Conservation (phyloP, 2,113 vertebrate species). For the Tautogolabrus adspersus region DNA sequence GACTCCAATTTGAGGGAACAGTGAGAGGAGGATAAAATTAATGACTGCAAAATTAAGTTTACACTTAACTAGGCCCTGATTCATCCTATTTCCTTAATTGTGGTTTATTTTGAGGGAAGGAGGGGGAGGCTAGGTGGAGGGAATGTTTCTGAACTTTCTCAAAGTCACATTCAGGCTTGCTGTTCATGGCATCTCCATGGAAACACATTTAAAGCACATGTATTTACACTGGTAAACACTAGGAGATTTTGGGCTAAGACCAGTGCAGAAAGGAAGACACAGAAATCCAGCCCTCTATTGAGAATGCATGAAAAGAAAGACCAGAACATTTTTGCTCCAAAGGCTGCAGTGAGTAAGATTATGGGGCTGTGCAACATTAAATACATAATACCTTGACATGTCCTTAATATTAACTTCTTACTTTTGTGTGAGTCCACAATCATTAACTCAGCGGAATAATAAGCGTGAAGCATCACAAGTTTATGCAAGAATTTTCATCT, state of each 20-base stretch:
- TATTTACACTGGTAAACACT: background rate
- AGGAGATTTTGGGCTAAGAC: background rate
- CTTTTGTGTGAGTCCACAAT: too few species aligned
- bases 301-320: too few species aligned
- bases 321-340: too few species aligned
- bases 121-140: background rate
- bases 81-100: background rate
- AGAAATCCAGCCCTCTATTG: too few species aligned
- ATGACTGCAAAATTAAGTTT: constrained; percentile 12
- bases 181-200: constrained; percentile 60
- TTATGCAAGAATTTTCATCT: too few species aligned
- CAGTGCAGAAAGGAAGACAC: background rate
- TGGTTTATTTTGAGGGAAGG: background rate
- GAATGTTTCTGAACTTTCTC: constrained; percentile 14
- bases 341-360: too few species aligned
- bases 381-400: too few species aligned
- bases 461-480: too few species aligned
- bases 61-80: background rate
- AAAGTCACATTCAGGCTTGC: constrained; percentile 34
- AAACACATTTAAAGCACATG: constrained; percentile 51
- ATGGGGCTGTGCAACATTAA: too few species aligned
- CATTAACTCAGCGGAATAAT: too few species aligned
- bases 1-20: constrained; percentile 1
- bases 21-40: constrained; percentile 12
- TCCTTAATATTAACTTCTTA: too few species aligned